Percentiles rank a stretch among this genome's conserved stretches.
Evolutionary conservation across 2,113 vertebrate genomes (phyloP).

Genomic region (Odobenus rosmarus): DNA sequence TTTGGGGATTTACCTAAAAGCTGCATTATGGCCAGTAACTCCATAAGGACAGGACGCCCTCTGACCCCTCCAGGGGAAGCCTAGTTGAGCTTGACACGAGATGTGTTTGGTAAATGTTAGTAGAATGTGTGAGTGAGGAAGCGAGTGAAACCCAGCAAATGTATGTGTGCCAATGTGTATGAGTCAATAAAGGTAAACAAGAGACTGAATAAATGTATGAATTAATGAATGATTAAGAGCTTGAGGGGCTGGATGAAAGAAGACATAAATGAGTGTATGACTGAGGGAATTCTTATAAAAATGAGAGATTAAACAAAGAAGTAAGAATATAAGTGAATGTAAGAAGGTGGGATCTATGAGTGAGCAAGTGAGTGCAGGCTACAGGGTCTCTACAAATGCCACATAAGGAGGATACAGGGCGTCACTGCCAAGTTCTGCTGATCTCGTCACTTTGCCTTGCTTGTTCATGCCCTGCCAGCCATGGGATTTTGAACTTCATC

Average conservation of each 20-base stretch:
- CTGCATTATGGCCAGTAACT: background rate
- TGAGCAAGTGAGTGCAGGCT: background rate
- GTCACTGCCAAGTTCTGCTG: background rate
- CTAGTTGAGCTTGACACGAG: background rate
- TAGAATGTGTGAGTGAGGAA: background rate
- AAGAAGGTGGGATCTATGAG: background rate
- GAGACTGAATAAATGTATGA: background rate
- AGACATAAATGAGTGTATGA: background rate
- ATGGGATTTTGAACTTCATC: constrained; percentile 42
- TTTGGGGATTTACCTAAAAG: background rate
- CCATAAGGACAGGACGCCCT: background rate
- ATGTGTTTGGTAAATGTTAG: background rate
- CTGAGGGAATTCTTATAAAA: background rate
- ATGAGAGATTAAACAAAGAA: background rate
- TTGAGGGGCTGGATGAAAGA: background rate
- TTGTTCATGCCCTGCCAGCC: background rate
- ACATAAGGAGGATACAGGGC: background rate
- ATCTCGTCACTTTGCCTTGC: background rate
- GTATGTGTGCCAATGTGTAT: background rate
- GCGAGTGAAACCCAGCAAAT: background rate
- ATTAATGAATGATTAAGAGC: background rate
- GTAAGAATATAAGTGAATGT: background rate
- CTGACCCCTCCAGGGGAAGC: background rate
- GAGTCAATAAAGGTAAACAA: background rate
- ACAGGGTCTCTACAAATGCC: background rate